phyloP scores from a whole-genome alignment of 2,113 vertebrate genomes.

The Corapipo altera region DNA sequence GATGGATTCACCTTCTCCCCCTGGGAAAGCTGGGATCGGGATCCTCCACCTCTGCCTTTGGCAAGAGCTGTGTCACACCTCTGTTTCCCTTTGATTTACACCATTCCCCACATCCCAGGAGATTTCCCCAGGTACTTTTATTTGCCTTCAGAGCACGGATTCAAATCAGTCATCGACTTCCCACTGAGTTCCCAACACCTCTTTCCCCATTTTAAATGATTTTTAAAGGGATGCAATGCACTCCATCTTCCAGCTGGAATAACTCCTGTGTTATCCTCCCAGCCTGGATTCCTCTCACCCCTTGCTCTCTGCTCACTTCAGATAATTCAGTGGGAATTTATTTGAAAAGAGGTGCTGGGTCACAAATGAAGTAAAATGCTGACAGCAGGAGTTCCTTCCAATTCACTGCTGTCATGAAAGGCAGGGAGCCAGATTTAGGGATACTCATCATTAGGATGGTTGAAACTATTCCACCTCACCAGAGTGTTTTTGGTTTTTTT shows the following conservation, averaged over 20 bases:
- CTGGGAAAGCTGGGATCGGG: too few species aligned
- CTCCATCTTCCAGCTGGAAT: conserved; percentile 54
- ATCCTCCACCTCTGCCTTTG: neutral
- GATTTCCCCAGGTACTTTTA: neutral
- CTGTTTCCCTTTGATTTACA: neutral
- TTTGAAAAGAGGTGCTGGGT: conserved; percentile 52
- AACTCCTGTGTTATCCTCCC: conserved; percentile 18
- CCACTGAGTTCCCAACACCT: conserved; percentile 20
- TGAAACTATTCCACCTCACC: neutral
- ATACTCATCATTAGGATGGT: neutral
- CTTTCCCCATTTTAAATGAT: conserved; percentile 35
- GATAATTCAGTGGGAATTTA: conserved; percentile 55
- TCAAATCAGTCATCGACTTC: conserved; percentile 55
- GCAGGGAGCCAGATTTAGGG: neutral
- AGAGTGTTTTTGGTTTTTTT: neutral
- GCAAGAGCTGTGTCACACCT: neutral
- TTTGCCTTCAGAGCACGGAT: neutral
- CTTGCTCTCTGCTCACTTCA: conserved; percentile 18
- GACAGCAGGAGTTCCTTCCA: conserved; percentile 32
- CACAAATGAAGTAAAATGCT: conserved; percentile 39
- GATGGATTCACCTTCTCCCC: neutral
- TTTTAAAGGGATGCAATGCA: conserved; percentile 49
- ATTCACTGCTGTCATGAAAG: neutral
- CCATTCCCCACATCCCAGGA: neutral
- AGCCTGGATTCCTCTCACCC: neutral